Base-by-base conservation (phyloP, 2,888 invertebrate species). In the Papilio elwesi region DNA sequence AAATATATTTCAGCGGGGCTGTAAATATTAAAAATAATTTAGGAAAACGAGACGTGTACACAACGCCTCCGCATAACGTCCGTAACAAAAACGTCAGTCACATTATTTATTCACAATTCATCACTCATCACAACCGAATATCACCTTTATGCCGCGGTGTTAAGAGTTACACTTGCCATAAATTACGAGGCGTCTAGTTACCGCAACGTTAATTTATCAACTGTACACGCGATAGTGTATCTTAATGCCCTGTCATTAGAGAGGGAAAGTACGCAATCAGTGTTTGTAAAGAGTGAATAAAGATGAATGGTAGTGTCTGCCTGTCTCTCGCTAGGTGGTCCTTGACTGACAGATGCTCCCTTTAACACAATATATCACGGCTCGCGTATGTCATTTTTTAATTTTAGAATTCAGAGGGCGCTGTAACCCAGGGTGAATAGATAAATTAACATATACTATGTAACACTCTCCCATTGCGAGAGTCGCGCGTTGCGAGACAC, bases 231-330 rank as follows among this genome's bases (percentile, higher is more conserved):
- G 9, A 79, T 70, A 76, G 66, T 78, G 43, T 13, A 75, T 78
- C 74, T 74, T 83, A 79, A 67, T 2, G 0, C 11, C 0, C 0
- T 6, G 6, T 0, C 0, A 62, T 75, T 78, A 78, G 74, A 66
- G 63, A 12, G 43, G 12, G 53, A 47, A 8, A 12, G 9, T 43
- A 12, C 65, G 73, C 12, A 70, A 55, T 36, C 49, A 57, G 63
- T 52, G 68, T 53, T 55, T 73, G 83, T 80, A 79, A 78, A 75
- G 67, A 78, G 79, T 82, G 86, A 88, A 90, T 92, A 91, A 91
- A 91, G 91, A 92, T 90, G 90, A 91, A 92, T 91, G 89, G 86
- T 83, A 77, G 82, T 87, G 88, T 88, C 90, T 85, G 87, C 79
- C 82, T 87, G 88, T 88, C 90, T 86, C 87, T 80, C 83, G 80